Base-by-base conservation (phyloP, 2,113 vertebrate species). In the Strigops habroptila region DNA sequence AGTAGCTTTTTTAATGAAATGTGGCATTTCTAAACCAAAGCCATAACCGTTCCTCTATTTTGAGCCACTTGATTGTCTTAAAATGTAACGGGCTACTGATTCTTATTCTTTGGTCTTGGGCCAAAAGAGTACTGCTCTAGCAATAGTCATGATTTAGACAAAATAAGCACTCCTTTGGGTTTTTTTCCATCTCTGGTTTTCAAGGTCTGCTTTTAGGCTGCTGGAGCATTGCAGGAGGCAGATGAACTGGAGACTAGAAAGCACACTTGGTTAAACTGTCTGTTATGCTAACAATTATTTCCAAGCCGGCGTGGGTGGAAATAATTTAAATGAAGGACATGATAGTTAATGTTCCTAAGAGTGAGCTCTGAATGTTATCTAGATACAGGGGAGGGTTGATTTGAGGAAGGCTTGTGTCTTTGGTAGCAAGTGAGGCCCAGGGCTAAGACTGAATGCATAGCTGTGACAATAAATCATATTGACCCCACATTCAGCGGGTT, bases 11-110 rank as follows among this genome's bases (percentile, higher is more conserved):
- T 76, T 46, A 93, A 94, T 94, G 39, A 88, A 93, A 94, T 70
- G 43, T 88, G 62, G 30, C 43, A 28, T 83, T 95, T 97, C 76
- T 95, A 18, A 93, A 75, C 33, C 37, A 69, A 78, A 89, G 21
- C 27, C 31, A 69, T 22, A 63, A 17, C 43, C 31, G 35, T 68
- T 33, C 35, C 57, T 96, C 65, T 92, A 39, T 68, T 96, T 86
- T 82, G 64, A 67, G 43, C 76, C 43, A 78, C 33, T 55, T 60
- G 18, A n/a, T 91, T 93, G 18, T 95, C 69, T 95, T 87, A 85
- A 95, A 85, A 88, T 84, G 16, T 91, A 91, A 90, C 96, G 80
- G 71, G 90, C 82, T 97, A 44, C 81, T 88, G 28, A 39, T 91
- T 96, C 88, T 87, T 86, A 67, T 93, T 88, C 80, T 85, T 65